phyloP scores from a whole-genome alignment of 2,888 invertebrate genomes.

The Lymantria dispar region DNA sequence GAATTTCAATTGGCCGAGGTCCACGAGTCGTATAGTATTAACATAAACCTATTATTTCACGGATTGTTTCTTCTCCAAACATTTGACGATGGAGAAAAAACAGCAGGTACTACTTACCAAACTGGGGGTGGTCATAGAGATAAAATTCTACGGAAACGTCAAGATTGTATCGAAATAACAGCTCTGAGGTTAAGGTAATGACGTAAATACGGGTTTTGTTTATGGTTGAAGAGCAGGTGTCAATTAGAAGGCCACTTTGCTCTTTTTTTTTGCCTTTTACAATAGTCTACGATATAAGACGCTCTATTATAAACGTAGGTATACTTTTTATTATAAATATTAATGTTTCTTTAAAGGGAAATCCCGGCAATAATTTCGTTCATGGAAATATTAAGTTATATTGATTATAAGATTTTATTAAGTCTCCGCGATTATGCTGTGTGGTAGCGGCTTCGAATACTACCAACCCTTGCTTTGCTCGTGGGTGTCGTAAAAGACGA shows the following conservation, averaged over 20 bases:
- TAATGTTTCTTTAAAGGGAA: too few species aligned
- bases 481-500: too few species aligned
- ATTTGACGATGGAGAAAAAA: slow-evolving; percentile 68
- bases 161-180: slow-evolving; percentile 28
- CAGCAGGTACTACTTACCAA: slow-evolving; percentile 59
- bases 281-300: too few species aligned
- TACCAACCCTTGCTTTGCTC: too few species aligned
- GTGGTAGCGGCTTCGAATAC: too few species aligned
- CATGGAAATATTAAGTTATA: too few species aligned
- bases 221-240: slow-evolving; percentile 15
- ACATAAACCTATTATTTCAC: slow-evolving; percentile 75
- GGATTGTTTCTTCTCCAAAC: slow-evolving; percentile 69
- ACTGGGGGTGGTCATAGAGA: slow-evolving; percentile 32
- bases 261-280: not conserved
- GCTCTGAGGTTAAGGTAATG: slow-evolving; percentile 21
- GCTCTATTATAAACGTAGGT: too few species aligned
- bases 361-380: too few species aligned
- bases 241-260: slow-evolving; percentile 8
- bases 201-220: slow-evolving; percentile 22
- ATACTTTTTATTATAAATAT: too few species aligned
- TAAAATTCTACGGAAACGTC: slow-evolving; percentile 35
- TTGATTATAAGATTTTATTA: too few species aligned
- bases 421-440: too few species aligned
- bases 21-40: slow-evolving; percentile 52
- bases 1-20: slow-evolving; percentile 69